Evolutionary conservation across 2,888 invertebrate species (phyloP).

Genomic region (Nycteola revayana): DNA sequence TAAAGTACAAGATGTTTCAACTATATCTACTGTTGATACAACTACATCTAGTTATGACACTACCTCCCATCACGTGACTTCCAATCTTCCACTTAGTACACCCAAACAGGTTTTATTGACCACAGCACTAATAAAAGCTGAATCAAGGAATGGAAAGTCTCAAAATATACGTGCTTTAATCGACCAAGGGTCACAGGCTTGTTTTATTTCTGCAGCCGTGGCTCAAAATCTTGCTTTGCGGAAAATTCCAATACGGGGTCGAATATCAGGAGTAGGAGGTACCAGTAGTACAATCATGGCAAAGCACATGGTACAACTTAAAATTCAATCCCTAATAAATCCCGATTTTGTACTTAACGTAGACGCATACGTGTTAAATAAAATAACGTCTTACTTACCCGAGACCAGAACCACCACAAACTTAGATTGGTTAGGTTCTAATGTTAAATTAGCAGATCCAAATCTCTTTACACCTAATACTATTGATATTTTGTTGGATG

Average conservation of each 20-base stretch:
- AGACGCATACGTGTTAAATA: neutral
- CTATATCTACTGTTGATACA: neutral
- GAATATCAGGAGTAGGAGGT: neutral
- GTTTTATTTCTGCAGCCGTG: neutral
- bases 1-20: neutral
- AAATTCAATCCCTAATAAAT: neutral
- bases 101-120: neutral
- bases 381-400: neutral
- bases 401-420: too few relatives aligned
- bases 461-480: neutral
- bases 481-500: conserved; percentile 3
- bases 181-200: neutral
- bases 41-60: too few relatives aligned
- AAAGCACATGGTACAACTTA: conserved; percentile 1
- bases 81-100: neutral
- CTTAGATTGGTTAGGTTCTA: too few relatives aligned
- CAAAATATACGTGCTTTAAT: neutral
- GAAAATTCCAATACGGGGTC: too few relatives aligned
- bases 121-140: neutral
- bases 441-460: conserved; percentile 1
- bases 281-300: neutral
- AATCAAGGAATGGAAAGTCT: too few relatives aligned
- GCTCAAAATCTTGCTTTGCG: too few relatives aligned
- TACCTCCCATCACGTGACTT: neutral
- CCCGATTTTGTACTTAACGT: neutral